These are phyloP conservation scores for Popillia japonica DNA, from an alignment of 1,140 invertebrate genomes.

Conservation along the genomic window DNA sequence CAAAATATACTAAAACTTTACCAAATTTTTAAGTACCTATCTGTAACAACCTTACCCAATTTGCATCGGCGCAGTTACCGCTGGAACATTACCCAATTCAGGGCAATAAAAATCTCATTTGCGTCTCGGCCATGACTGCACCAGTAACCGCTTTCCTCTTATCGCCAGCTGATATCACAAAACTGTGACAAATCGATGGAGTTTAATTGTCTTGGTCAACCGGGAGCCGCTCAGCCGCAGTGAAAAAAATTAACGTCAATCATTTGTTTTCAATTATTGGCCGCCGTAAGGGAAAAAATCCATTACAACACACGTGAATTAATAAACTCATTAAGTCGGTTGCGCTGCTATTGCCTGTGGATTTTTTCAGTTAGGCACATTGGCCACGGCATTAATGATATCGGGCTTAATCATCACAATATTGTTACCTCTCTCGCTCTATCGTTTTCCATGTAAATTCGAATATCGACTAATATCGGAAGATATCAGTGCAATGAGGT, in stretches of 20 bases:
- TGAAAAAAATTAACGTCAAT: constrained; percentile 31
- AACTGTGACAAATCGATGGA: constrained; percentile 31
- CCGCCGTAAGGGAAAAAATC: constrained; percentile 28
- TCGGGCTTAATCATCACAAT: constrained; percentile 24
- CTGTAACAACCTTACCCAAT: neutral
- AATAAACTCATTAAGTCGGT: constrained; percentile 32
- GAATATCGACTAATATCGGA: neutral
- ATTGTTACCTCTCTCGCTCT: constrained; percentile 6
- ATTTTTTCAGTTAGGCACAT: constrained; percentile 20
- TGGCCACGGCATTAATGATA: constrained; percentile 8
- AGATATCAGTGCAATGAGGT: neutral
- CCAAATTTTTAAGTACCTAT: too few species aligned
- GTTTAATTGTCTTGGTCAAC: constrained; percentile 33
- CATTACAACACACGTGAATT: constrained; percentile 31
- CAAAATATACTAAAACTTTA: too few species aligned
- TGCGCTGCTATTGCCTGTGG: neutral
- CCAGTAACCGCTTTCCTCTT: constrained; percentile 23
- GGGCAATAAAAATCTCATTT: constrained; percentile 31
- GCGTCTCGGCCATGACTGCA: neutral
- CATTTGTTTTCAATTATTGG: constrained; percentile 35
- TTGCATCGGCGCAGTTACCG: neutral
- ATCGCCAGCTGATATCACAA: constrained; percentile 24
- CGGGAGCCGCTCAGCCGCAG: constrained; percentile 16
- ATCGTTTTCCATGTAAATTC: neutral
- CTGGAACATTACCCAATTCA: neutral